Percentiles rank a stretch among this genome's conserved stretches.
Conservation (phyloP, 2,113 vertebrate genomes). For the Machaerirhynchus nigripectus region DNA sequence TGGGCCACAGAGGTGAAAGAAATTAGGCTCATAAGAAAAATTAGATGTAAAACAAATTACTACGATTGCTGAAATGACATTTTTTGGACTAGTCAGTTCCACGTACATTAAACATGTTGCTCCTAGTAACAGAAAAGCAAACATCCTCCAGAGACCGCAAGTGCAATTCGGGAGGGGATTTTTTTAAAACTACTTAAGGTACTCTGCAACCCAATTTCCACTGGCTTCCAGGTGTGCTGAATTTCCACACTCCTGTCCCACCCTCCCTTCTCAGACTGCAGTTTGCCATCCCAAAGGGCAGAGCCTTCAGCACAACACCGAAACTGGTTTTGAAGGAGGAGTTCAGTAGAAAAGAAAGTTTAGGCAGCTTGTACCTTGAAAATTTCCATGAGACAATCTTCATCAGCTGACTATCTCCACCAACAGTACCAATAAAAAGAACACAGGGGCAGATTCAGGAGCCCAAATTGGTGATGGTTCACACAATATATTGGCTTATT, state of each 20-base stretch:
- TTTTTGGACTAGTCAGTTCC: not conserved
- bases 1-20: not conserved
- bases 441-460: not conserved
- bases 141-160: not conserved
- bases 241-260: not conserved
- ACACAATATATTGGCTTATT: not conserved
- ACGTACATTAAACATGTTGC: not conserved
- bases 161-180: not conserved
- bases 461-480: not conserved
- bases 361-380: not conserved
- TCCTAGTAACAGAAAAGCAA: conserved; percentile 23
- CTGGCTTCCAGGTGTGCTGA: not conserved
- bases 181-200: not conserved
- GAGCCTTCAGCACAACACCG: not conserved
- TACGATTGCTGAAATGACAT: not conserved
- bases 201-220: not conserved
- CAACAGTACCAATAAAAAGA: not conserved
- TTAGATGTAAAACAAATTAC: not conserved
- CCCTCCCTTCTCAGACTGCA: not conserved
- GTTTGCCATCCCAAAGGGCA: not conserved
- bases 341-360: not conserved
- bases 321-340: not conserved
- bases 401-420: not conserved
- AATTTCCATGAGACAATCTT: not conserved
- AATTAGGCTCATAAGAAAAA: not conserved